Base-by-base conservation (phyloP, 2,888 invertebrate species). In the Stenolophus ochropezus region DNA sequence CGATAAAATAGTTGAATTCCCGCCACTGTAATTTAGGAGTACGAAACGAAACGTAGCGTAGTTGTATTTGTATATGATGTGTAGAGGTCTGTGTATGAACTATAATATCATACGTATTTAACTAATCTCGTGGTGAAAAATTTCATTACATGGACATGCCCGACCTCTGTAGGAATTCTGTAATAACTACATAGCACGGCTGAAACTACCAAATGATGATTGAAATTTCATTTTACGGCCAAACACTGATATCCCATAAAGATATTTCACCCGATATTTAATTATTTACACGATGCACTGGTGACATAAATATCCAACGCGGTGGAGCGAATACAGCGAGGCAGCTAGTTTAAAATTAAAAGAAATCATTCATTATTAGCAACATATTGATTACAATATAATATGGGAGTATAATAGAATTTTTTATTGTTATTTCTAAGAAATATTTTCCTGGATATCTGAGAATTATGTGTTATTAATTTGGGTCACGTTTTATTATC, bases 151-250 rank as follows among this genome's bases (percentile, higher is more conserved):
- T 42, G 11, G 6, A 42, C 33, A 0, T 33, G 6, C 33, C 11
- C 33, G 33, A 11, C 33, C 33, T 6, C 33, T 42, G 33, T 42
- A 42, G 33, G 33, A 42, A 42, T 42, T 42, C 33, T n/a, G 61
- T 25, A 61, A 61, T 61, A 61, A 61, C n/a, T n/a, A n/a, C n/a
- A n/a, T n/a, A n/a, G 11, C 61, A n/a, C 56, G 11, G 23, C n/a
- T 61, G 14, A 61, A 61, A 61, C 61, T 61, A 61, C 23, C 23
- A 23, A 61, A 61, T 61, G 61, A 61, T 61, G 61, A 61, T 61
- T 61, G 25, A 61, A 61, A 61, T 61, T 61, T 61, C 61, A 61
- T 61, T 61, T 61, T 61, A 61, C 14, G 23, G 61, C 14, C 6
- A 23, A 61, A 25, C 23, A 25, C 61, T 23, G 61, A 25, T 61